Evolutionary conservation across 1,140 invertebrate genomes (phyloP).

Genomic region (Micrasema longulum): DNA sequence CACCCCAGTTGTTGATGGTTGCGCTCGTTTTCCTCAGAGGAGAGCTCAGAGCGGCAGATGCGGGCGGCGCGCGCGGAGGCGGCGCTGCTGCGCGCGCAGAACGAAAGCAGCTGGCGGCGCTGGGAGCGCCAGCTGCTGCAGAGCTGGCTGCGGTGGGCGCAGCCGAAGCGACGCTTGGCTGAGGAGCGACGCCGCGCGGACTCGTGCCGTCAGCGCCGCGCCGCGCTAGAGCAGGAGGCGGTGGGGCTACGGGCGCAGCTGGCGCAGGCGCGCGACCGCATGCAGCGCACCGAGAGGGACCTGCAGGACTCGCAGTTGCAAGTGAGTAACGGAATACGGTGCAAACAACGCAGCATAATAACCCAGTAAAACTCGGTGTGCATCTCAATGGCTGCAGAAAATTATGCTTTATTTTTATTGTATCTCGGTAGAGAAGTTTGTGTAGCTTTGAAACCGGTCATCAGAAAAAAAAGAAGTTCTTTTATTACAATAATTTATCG

Average conservation of each 20-base stretch:
- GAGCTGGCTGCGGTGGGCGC: slow-evolving; percentile 83
- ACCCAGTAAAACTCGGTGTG: too few relatives aligned
- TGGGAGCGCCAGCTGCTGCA: slow-evolving; percentile 70
- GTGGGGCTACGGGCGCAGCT: slow-evolving; percentile 59
- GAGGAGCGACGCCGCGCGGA: slow-evolving; percentile 77
- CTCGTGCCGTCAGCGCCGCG: slow-evolving; percentile 58
- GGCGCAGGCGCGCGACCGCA: slow-evolving; percentile 57
- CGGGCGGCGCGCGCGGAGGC: slow-evolving; percentile 75
- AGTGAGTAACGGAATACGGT: slow-evolving; percentile 38
- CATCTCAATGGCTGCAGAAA: too few relatives aligned
- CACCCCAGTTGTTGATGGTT: too few relatives aligned
- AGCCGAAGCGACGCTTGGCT: slow-evolving; percentile 83
- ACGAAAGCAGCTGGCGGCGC: slow-evolving; percentile 85
- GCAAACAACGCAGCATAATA: too few relatives aligned
- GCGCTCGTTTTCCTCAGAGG: slow-evolving; percentile 54
- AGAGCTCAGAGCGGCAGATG: slow-evolving; percentile 75
- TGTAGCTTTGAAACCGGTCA: too few relatives aligned
- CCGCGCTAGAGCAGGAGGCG: slow-evolving; percentile 57
- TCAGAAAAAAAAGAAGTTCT: too few relatives aligned
- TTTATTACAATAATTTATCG: background rate
- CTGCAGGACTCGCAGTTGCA: slow-evolving; percentile 57
- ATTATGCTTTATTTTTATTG: too few relatives aligned
- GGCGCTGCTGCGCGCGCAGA: slow-evolving; percentile 82
- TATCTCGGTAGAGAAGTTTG: too few relatives aligned
- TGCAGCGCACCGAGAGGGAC: slow-evolving; percentile 56